Evolutionary conservation across 2,888 invertebrate species (phyloP).

Genomic region (Lomographa bimaculata): DNA sequence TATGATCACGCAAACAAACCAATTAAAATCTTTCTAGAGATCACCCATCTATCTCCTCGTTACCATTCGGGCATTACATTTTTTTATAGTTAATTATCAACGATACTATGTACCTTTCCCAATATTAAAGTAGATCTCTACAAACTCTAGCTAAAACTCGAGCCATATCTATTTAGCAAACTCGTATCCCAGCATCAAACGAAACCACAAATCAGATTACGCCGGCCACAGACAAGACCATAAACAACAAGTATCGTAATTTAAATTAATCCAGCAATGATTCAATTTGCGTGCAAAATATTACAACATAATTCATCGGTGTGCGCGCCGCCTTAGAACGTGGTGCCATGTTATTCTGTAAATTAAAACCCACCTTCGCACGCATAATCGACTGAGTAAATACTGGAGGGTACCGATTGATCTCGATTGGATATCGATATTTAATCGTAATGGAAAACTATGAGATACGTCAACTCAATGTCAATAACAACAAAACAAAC

Average conservation of each 20-base stretch:
- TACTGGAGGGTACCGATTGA: slow-evolving; percentile 39
- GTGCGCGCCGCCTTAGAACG: slow-evolving; percentile 33
- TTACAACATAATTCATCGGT: slow-evolving; percentile 29
- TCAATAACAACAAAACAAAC: no score
- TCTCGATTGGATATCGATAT: slow-evolving; percentile 32
- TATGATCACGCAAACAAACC: no score
- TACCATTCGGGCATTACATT: no score
- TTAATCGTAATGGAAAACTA: no score
- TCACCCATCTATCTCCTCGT: no score
- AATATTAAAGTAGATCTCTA: no score
- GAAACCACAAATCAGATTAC: slow-evolving; percentile 12
- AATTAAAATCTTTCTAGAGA: no score
- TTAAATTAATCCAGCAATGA: slow-evolving; percentile 29
- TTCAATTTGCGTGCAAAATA: slow-evolving; percentile 33
- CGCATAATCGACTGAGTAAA: slow-evolving; percentile 67
- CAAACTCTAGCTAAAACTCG: no score
- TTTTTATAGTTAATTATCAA: no score
- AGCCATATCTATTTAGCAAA: no score
- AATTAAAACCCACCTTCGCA: slow-evolving; percentile 66
- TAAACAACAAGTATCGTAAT: slow-evolving; percentile 29
- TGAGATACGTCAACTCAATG: not conserved
- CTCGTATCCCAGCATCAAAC: slow-evolving; percentile 1
- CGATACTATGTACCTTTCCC: no score
- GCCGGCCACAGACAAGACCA: slow-evolving; percentile 10
- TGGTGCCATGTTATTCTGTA: slow-evolving; percentile 56